These are phyloP conservation scores for Pristionchus pacificus DNA, from an alignment of 1,140 invertebrate species.

Conservation along the genomic window DNA sequence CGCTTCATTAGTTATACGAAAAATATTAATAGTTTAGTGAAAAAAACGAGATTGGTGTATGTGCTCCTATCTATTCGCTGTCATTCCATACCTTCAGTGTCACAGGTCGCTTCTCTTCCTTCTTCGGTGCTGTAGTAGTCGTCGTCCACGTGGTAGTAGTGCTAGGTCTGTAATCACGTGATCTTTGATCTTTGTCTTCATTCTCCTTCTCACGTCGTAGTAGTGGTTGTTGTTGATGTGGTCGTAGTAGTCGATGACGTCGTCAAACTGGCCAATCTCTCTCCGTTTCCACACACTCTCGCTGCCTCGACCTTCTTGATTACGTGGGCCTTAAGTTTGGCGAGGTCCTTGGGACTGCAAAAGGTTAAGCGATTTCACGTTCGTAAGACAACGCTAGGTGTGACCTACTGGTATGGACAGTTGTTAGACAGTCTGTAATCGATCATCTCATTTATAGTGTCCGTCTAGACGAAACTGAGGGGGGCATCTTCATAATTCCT, in stretches of 20 bases:
- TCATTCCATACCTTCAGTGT: neutral
- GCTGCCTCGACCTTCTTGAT: slow-evolving; percentile 11
- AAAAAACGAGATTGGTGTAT: too few relatives aligned
- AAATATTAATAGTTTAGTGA: too few relatives aligned
- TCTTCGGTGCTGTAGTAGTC: slow-evolving; percentile 9
- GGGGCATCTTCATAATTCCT: too few relatives aligned
- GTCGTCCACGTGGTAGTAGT: slow-evolving; percentile 5
- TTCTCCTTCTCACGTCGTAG: neutral
- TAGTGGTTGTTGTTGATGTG: slow-evolving; percentile 4
- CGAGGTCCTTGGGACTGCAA: slow-evolving; percentile 3
- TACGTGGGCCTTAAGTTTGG: slow-evolving; percentile 14
- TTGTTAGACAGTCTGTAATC: too few relatives aligned
- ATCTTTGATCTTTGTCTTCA: slow-evolving; percentile 17
- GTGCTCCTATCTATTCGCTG: too few relatives aligned
- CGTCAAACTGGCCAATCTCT: slow-evolving; percentile 9
- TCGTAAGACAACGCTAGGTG: too few relatives aligned
- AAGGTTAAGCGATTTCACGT: slow-evolving; percentile 2
- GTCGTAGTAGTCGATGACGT: slow-evolving; percentile 11
- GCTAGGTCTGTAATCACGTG: slow-evolving; percentile 9
- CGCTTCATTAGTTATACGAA: too few relatives aligned
- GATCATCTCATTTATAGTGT: too few relatives aligned
- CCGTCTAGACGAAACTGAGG: too few relatives aligned
- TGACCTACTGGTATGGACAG: neutral
- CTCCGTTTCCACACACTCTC: slow-evolving; percentile 12
- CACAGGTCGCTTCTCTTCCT: neutral